Conservation (phyloP, 2,888 invertebrate genomes). For the Lasioglossum marginatum region DNA sequence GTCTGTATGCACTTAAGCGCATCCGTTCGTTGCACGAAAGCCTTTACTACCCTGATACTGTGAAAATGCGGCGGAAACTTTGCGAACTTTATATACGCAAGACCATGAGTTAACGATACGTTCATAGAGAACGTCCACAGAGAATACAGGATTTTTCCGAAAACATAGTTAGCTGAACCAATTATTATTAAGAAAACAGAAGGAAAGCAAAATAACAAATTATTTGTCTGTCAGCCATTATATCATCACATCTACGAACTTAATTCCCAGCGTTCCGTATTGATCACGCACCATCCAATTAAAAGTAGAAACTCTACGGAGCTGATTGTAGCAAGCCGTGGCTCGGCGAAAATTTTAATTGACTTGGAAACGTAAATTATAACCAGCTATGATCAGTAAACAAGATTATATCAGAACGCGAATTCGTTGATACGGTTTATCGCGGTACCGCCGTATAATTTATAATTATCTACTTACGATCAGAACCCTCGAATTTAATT, state of each 20-base stretch:
- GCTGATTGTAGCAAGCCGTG: neutral
- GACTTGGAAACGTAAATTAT: conserved; percentile 12
- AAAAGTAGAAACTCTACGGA: neutral
- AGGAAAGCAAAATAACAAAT: neutral
- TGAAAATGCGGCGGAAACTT: conserved; percentile 10
- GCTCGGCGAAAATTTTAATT: conserved; percentile 28
- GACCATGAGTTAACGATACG: neutral
- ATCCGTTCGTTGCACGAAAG: neutral
- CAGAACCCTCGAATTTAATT: conserved; percentile 17
- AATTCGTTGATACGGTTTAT: conserved; percentile 17
- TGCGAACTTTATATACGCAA: neutral
- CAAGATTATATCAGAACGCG: neutral
- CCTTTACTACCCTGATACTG: neutral
- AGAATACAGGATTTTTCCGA: neutral
- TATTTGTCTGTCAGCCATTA: neutral
- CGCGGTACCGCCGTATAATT: neutral
- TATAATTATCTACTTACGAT: conserved; percentile 29
- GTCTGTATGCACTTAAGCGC: neutral
- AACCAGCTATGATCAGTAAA: neutral
- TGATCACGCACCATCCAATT: neutral
- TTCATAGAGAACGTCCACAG: neutral
- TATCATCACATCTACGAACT: neutral
- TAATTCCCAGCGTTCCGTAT: neutral
- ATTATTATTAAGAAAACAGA: neutral
- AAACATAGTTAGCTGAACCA: neutral